Percentiles rank a stretch among this genome's conserved stretches.
Conservation (phyloP, 2,888 invertebrate genomes). For the Lasiommata megera region DNA sequence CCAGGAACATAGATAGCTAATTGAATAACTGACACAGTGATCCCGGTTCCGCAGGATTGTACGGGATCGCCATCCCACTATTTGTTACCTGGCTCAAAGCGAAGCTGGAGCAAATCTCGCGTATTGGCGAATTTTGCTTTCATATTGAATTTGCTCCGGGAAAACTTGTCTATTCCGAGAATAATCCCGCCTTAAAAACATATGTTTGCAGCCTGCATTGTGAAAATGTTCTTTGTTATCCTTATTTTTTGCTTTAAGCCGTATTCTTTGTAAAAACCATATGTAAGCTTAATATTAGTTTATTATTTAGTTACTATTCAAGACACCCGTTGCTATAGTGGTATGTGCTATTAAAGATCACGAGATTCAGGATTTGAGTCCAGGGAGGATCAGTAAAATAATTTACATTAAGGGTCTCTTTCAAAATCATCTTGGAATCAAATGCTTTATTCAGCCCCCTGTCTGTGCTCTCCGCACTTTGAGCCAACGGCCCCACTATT, state of each 20-base stretch:
- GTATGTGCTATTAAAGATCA: too few relatives aligned
- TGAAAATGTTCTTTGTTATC: constrained; percentile 2
- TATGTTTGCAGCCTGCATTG: constrained; percentile 12
- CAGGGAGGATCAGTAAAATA: too few relatives aligned
- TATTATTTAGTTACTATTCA: too few relatives aligned
- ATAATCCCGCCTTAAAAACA: constrained; percentile 21
- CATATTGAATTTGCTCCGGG: constrained; percentile 33
- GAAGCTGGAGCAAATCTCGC: constrained; percentile 17
- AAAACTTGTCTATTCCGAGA: constrained; percentile 15
- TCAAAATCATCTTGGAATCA: too few relatives aligned
- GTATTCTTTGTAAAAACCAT: neutral
- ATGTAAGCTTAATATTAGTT: too few relatives aligned
- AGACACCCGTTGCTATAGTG: too few relatives aligned
- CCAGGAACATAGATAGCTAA: too few relatives aligned
- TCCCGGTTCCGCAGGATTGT: constrained; percentile 26
- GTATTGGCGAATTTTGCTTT: constrained; percentile 33
- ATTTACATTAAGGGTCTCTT: too few relatives aligned
- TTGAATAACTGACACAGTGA: constrained; percentile 34
- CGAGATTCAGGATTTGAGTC: too few relatives aligned
- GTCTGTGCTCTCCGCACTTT: too few relatives aligned
- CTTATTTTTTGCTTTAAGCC: neutral
- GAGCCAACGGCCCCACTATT: too few relatives aligned
- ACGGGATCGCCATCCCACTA: constrained; percentile 25
- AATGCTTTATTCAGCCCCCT: too few relatives aligned
- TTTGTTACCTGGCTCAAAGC: constrained; percentile 36